These are phyloP conservation scores for Acestrorhynchus altus DNA, from an alignment of 2,797 vertebrate genomes.

Conservation along the genomic window DNA sequence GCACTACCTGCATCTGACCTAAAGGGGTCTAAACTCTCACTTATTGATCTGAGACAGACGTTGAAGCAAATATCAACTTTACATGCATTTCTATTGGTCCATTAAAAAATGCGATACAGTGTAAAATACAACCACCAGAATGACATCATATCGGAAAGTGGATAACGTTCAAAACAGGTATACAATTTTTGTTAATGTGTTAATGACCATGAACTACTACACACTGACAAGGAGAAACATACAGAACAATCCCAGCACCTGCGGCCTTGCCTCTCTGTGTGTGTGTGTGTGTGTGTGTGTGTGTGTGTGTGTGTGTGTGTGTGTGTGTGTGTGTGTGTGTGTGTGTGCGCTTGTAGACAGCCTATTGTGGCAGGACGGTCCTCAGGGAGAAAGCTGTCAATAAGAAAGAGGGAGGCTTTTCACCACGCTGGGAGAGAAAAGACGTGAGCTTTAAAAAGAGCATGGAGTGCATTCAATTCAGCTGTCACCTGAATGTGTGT, in stretches of 20 bases:
- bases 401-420: slow-evolving; percentile 12
- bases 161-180: no score
- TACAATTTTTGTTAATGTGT: not conserved
- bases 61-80: no score
- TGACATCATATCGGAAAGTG: no score
- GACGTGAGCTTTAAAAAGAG: not conserved
- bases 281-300: slow-evolving; percentile 2
- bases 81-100: no score
- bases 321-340: slow-evolving; percentile 4
- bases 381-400: slow-evolving; percentile 6
- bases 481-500: slow-evolving; percentile 6
- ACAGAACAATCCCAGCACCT: not conserved
- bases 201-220: not conserved
- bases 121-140: no score
- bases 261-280: not conserved
- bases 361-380: not conserved
- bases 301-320: not conserved
- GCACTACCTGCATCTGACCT: no score
- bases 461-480: not conserved
- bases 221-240: not conserved
- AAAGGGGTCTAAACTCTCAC: no score
- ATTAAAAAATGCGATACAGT: no score
- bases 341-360: not conserved
- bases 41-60: no score
- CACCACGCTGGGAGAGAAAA: not conserved